A percentile compares a stretch with the other conserved stretches of the same genome.
phyloP scores from a whole-genome alignment of 1,140 invertebrate species.

The Fopius arisanus region DNA sequence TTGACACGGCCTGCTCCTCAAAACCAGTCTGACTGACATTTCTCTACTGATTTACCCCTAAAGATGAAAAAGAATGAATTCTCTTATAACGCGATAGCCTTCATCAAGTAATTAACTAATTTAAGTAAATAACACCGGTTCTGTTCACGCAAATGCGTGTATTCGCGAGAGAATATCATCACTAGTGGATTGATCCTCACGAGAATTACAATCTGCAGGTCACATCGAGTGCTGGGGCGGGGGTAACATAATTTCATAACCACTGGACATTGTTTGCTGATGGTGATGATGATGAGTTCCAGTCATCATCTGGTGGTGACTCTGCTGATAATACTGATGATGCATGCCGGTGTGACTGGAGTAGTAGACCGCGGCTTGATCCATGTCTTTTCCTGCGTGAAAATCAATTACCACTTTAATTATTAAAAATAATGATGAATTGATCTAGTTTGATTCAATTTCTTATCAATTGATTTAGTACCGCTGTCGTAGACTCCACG shows the following conservation, averaged over 20 bases:
- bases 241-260: conserved; percentile 61
- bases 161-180: conserved; percentile 44
- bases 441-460: too few species aligned
- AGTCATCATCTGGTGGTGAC: conserved; percentile 59
- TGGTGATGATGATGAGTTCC: conserved; percentile 56
- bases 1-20: too few species aligned
- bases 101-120: too few species aligned
- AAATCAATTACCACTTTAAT: conserved; percentile 3
- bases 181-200: conserved; percentile 34
- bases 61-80: too few species aligned
- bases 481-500: conserved; percentile 57
- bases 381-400: conserved; percentile 55
- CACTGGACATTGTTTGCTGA: conserved; percentile 54
- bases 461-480: too few species aligned
- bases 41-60: too few species aligned
- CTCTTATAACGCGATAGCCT: too few species aligned
- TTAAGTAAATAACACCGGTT: too few species aligned
- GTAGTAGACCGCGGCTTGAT: conserved; percentile 59
- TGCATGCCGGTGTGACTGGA: conserved; percentile 59
- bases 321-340: conserved; percentile 61
- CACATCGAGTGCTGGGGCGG: conserved; percentile 61
- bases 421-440: too few species aligned
- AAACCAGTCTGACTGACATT: too few species aligned
- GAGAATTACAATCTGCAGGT: conserved; percentile 48
- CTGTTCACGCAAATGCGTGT: conserved; percentile 45